Conservation (phyloP, 2,888 invertebrate genomes). For the Malthinus flaveolus region DNA sequence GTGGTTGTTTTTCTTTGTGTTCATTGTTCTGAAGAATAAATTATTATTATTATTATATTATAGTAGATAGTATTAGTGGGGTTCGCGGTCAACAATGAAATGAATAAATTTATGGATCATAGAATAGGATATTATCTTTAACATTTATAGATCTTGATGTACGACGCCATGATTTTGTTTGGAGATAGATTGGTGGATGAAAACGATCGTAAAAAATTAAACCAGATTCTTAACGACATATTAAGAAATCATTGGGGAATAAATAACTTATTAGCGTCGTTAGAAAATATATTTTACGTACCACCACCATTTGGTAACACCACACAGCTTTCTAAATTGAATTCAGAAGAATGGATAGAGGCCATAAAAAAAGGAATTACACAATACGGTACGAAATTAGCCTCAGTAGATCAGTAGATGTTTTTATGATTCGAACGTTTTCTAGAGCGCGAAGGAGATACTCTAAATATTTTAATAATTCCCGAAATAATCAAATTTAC, state of each 20-base stretch:
- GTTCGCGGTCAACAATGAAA: no score
- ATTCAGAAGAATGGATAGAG: slow-evolving; percentile 65
- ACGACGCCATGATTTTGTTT: slow-evolving; percentile 78
- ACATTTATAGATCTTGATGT: slow-evolving; percentile 69
- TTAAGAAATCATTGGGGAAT: slow-evolving; percentile 52
- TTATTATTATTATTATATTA: no score
- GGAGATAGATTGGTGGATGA: slow-evolving; percentile 70
- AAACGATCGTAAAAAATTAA: slow-evolving; percentile 68
- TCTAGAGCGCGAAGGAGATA: slow-evolving; percentile 65
- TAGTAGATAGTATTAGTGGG: no score
- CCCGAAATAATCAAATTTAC: slow-evolving; percentile 69
- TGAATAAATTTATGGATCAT: no score
- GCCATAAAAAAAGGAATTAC: slow-evolving; percentile 65
- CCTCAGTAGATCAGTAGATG: not conserved
- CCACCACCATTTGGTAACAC: slow-evolving; percentile 36
- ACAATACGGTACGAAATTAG: slow-evolving; percentile 63
- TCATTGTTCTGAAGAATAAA: no score
- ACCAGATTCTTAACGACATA: slow-evolving; percentile 62
- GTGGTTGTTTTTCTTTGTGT: no score
- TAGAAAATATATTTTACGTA: slow-evolving; percentile 42
- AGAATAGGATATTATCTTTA: no score
- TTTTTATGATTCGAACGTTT: slow-evolving; percentile 10
- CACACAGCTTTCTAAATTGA: slow-evolving; percentile 39
- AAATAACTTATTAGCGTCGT: slow-evolving; percentile 34
- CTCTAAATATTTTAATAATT: slow-evolving; percentile 65